phyloP scores from a whole-genome alignment of 2,113 vertebrate genomes.

The Reinhardtius hippoglossoides region DNA sequence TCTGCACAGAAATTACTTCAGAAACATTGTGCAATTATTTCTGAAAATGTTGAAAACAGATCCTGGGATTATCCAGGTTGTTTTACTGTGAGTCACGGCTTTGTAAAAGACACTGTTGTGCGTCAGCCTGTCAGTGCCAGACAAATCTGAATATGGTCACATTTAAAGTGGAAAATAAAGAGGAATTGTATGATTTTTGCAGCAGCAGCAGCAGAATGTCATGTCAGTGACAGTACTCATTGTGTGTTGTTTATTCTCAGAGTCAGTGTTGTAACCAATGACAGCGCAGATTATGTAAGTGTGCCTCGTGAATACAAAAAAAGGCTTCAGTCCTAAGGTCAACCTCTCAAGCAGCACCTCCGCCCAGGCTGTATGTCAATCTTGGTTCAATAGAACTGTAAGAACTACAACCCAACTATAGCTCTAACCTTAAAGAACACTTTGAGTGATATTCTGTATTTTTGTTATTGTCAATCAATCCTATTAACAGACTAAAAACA shows the following conservation, averaged over 20 bases:
- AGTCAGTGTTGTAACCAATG: not conserved
- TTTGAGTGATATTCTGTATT: not conserved
- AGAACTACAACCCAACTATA: not conserved
- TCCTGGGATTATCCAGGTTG: not conserved
- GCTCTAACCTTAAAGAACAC: not conserved
- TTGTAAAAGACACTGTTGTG: not conserved
- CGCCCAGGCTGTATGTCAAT: not conserved
- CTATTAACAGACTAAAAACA: not conserved
- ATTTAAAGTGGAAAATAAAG: constrained; percentile 10
- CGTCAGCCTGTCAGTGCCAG: not conserved
- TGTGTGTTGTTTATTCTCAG: not conserved
- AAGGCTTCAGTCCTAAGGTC: not conserved
- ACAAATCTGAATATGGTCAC: not conserved
- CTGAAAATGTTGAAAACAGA: not conserved
- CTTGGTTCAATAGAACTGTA: not conserved
- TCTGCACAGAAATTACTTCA: not conserved
- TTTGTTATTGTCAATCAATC: not conserved
- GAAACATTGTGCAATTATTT: not conserved
- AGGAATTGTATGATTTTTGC: not conserved
- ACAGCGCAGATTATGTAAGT: not conserved
- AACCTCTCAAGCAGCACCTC: not conserved
- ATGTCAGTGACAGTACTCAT: not conserved
- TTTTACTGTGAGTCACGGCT: not conserved
- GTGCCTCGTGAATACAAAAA: not conserved
- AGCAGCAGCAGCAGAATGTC: constrained; percentile 29